Evolutionary conservation across 2,113 vertebrate genomes (phyloP).

Genomic region (Equus przewalskii): DNA sequence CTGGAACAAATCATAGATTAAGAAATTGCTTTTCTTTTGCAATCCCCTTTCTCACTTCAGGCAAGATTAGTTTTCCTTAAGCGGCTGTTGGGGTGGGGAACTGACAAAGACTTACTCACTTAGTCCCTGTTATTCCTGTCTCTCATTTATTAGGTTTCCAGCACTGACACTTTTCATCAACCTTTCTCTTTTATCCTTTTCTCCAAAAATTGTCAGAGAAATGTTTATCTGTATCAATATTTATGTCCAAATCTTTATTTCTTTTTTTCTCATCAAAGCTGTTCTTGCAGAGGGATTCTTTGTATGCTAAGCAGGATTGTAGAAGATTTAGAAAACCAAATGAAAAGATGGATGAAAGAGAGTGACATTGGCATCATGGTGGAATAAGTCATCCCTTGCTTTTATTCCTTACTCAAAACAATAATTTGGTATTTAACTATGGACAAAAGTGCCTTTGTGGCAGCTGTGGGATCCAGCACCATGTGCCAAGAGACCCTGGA

Average conservation of each 20-base stretch:
- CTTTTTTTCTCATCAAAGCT: not conserved
- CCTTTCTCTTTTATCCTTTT: not conserved
- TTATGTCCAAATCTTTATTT: not conserved
- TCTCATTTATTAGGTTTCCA: not conserved
- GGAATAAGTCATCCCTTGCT: not conserved
- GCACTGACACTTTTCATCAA: not conserved
- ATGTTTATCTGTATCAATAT: not conserved
- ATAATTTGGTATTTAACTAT: not conserved
- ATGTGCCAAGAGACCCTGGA: not conserved
- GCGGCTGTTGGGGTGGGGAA: not conserved
- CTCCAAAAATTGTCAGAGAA: conserved; percentile 1
- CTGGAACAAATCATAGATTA: not conserved
- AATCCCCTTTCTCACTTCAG: not conserved
- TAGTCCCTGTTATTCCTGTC: not conserved
- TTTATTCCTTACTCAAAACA: not conserved
- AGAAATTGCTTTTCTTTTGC: not conserved
- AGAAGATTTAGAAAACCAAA: not conserved
- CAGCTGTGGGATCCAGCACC: not conserved
- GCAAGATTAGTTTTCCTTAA: not conserved
- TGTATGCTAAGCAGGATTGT: not conserved
- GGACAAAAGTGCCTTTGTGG: not conserved
- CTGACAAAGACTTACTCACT: not conserved
- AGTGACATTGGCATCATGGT: not conserved
- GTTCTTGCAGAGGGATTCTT: not conserved
- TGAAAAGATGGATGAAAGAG: not conserved